Evolutionary conservation across 2,113 vertebrate species (phyloP).

Genomic region (Strix aluco): DNA sequence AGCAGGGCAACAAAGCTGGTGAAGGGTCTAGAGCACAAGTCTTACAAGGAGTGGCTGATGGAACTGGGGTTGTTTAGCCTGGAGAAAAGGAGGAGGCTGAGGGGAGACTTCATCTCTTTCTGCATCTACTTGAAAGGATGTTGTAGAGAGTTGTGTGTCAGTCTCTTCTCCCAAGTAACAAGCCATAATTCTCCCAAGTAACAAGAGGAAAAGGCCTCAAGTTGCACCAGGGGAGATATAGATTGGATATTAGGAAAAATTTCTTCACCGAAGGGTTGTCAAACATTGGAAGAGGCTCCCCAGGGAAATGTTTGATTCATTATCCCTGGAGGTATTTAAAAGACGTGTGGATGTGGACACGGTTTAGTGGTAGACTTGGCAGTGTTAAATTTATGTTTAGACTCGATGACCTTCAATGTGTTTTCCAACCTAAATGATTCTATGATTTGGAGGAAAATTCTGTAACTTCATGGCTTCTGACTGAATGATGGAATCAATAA

Average conservation of each 20-base stretch:
- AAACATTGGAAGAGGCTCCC: background rate
- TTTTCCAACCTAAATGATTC: background rate
- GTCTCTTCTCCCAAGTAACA: background rate
- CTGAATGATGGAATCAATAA: background rate
- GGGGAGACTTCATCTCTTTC: background rate
- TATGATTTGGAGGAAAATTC: background rate
- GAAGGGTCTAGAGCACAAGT: background rate
- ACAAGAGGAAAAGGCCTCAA: background rate
- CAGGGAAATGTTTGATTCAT: background rate
- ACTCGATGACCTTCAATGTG: background rate
- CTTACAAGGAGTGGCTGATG: background rate
- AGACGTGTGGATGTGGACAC: accelerated
- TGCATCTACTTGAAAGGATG: background rate
- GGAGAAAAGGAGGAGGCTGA: background rate
- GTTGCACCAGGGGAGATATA: background rate
- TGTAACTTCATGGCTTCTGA: background rate
- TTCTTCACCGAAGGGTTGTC: background rate
- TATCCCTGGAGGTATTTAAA: background rate
- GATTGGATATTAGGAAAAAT: background rate
- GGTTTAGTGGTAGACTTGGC: background rate
- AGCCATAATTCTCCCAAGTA: background rate
- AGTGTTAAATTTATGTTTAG: background rate
- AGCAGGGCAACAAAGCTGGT: background rate
- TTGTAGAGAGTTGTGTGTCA: background rate
- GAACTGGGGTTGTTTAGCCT: accelerated